Evolutionary conservation across 2,888 invertebrate species (phyloP).

Genomic region (Eubasilissa splendida): DNA sequence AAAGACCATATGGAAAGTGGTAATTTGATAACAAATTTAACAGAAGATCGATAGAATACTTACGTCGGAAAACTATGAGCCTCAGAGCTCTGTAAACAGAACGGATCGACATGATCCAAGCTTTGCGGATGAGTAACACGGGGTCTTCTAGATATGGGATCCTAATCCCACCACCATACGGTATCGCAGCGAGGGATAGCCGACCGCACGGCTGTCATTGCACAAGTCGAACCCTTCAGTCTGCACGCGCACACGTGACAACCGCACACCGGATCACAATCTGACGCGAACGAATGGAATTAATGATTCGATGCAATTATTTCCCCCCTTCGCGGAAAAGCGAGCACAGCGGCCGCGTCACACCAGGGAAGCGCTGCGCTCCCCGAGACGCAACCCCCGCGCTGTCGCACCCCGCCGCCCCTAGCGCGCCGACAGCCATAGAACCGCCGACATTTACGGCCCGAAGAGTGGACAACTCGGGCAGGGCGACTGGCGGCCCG

Average conservation of each 20-base stretch:
- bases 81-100: conserved; percentile 57
- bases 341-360: conserved; percentile 17
- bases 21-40: conserved; percentile 6
- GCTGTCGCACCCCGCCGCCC: neutral
- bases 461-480: neutral
- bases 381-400: conserved; percentile 1
- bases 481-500: neutral
- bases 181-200: neutral
- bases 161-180: conserved; percentile 7
- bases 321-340: neutral
- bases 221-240: neutral
- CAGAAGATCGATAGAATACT: conserved; percentile 35
- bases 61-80: conserved; percentile 53
- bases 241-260: neutral
- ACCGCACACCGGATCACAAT: neutral
- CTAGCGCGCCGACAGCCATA: neutral
- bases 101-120: conserved; percentile 51
- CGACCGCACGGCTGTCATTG: neutral
- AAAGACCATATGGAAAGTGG: neutral
- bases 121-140: neutral
- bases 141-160: neutral
- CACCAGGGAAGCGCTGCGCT: neutral
- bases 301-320: conserved; percentile 18
- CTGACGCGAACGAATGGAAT: conserved; percentile 1
- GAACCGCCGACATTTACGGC: neutral